These are phyloP conservation scores for Lichenostomus cassidix DNA, from an alignment of 2,113 vertebrate species.

Conservation along the genomic window DNA sequence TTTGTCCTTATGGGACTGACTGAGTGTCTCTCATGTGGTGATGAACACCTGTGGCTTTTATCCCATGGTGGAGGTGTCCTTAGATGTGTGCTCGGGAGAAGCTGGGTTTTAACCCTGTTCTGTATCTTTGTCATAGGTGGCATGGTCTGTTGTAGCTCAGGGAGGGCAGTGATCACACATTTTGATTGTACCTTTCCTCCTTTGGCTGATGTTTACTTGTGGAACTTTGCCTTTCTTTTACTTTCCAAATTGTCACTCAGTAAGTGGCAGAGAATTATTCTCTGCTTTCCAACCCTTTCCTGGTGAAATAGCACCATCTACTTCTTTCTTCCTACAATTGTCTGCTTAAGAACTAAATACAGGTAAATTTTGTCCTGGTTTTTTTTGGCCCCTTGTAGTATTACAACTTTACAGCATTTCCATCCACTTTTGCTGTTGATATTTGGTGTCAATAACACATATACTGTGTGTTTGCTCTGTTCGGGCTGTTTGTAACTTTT, in stretches of 20 bases:
- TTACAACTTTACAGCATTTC: background rate
- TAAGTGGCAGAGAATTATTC: background rate
- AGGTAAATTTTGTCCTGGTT: background rate
- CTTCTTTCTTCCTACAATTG: background rate
- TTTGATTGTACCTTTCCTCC: background rate
- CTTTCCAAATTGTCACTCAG: background rate
- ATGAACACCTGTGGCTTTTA: background rate
- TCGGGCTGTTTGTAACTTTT: background rate
- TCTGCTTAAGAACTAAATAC: background rate
- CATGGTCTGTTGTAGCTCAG: background rate
- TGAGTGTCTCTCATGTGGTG: rapidly evolving
- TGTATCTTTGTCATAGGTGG: too few relatives aligned
- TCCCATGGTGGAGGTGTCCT: rapidly evolving
- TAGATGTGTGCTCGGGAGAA: background rate
- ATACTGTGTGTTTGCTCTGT: background rate
- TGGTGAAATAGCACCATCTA: background rate
- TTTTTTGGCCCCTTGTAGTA: rapidly evolving
- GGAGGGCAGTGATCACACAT: rapidly evolving
- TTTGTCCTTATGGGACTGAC: background rate
- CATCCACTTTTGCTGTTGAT: background rate
- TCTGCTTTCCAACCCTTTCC: rapidly evolving
- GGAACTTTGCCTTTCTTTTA: background rate
- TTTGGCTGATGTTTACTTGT: background rate
- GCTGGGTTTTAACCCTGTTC: background rate
- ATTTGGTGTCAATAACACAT: background rate